Conservation (phyloP, 2,888 invertebrate species). For the Copidosoma aretas region DNA sequence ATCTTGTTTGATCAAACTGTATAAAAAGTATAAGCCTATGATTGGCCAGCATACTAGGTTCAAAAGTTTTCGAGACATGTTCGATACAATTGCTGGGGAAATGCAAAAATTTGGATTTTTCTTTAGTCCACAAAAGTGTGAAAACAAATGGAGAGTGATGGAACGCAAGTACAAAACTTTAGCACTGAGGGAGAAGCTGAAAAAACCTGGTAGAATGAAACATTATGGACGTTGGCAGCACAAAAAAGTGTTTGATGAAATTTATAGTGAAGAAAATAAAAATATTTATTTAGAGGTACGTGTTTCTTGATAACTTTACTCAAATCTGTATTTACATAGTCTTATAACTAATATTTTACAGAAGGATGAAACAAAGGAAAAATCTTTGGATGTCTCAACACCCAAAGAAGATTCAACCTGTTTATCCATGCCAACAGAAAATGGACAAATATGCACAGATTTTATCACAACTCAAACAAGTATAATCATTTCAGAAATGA, state of each 20-base stretch:
- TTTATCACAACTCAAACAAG: neutral
- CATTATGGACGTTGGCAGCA: conserved; percentile 58
- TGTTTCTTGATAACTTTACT: conserved; percentile 41
- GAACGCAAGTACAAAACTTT: conserved; percentile 58
- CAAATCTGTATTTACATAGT: neutral
- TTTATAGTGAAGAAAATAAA: conserved; percentile 52
- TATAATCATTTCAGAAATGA: conserved; percentile 39
- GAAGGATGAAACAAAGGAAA: neutral
- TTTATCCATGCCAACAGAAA: neutral
- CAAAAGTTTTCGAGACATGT: conserved; percentile 56
- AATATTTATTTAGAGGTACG: conserved; percentile 48
- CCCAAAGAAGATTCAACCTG: neutral
- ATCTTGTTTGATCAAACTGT: conserved; percentile 53
- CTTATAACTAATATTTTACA: neutral
- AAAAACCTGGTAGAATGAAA: conserved; percentile 57
- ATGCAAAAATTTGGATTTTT: conserved; percentile 54
- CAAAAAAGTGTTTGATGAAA: conserved; percentile 55
- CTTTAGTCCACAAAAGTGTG: conserved; percentile 57
- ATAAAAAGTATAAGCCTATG: conserved; percentile 53
- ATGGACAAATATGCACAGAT: conserved; percentile 1
- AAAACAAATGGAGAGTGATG: conserved; percentile 58
- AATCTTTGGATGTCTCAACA: conserved; percentile 3
- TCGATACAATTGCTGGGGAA: conserved; percentile 56
- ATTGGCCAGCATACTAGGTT: conserved; percentile 54
- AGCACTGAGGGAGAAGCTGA: conserved; percentile 52